Conservation (phyloP, 2,888 invertebrate species). For the Gisinianus flammeolus region DNA sequence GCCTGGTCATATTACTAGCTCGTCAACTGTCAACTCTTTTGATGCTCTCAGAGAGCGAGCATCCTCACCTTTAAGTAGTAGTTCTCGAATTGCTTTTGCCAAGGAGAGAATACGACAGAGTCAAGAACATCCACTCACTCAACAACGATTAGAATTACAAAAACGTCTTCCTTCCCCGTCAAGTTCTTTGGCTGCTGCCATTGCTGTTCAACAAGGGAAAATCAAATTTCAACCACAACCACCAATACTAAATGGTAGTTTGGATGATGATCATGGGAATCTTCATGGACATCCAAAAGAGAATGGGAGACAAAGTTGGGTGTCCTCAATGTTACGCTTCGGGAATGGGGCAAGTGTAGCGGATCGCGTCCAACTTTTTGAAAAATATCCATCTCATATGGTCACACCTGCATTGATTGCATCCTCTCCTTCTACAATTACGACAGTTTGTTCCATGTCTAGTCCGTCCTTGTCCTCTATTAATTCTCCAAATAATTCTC, state of each 20-base stretch:
- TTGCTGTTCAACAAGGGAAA: conserved; percentile 57
- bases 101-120: conserved; percentile 71
- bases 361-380: conserved; percentile 58
- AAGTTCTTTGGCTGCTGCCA: conserved; percentile 55
- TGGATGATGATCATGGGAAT: conserved; percentile 24
- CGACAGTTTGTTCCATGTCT: conserved; percentile 19
- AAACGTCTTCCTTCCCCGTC: conserved; percentile 57
- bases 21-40: not conserved
- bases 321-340: conserved; percentile 46
- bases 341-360: conserved; percentile 58
- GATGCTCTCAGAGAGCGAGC: conserved; percentile 23
- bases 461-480: conserved; percentile 24
- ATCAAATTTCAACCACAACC: conserved; percentile 52
- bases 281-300: not conserved
- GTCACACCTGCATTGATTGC: conserved; percentile 10
- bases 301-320: conserved; percentile 45
- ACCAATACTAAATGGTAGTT: not conserved
- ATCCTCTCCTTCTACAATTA: not conserved
- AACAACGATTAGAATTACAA: conserved; percentile 62
- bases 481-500: not conserved
- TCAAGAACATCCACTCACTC: conserved; percentile 63
- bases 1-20: not conserved
- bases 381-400: conserved; percentile 57
- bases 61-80: not conserved
- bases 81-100: conserved; percentile 70